Base-by-base conservation (phyloP, 1,140 invertebrate species). In the Lerema accius region DNA sequence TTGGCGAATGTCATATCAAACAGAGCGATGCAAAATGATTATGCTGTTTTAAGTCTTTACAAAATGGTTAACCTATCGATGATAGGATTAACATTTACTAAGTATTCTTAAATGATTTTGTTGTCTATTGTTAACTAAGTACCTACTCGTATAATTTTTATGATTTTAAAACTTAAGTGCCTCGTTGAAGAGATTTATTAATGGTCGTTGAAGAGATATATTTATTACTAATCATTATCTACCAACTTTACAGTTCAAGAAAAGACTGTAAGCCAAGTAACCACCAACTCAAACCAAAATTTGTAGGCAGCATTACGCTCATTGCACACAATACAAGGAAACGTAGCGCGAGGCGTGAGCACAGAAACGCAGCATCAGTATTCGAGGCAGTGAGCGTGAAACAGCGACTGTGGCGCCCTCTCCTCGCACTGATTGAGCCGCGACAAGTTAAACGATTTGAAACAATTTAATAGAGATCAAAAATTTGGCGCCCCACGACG, bases 401-500 rank as follows among this genome's bases (percentile, higher is more conserved):
- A 80, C 69, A 69, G 48, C 46, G 58, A 51, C 62, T 69, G 63
- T 63, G 60, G 65, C 79, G 69, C 80, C 73, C 73, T 73, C 72
- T 28, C 55, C 42, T 45, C 40, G 80, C 84, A 80, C 85, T 90
- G 87, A 90, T 90, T 90, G 87, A 90, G 82, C 84, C 85, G 88
- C 88, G 88, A 89, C 86, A 90, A 90, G 88, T 90, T 90, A 90
- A 90, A 90, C 88, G 75, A 90, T 90, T 90, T 90, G 88, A 90
- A 90, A 90, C 88, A 90, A 90, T 90, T 90, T 90, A 90, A 90
- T 90, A 90, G 85, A 90, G 88, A 90, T 90, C 88, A 90, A 90
- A 90, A 90, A 90, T 89, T 86, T 75, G 71, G 68, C 63, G 75
- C 82, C 84, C 84, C 79, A 77, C 78, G 63, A 67, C 78, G 73